These are phyloP conservation scores for Garrulus glandarius DNA, from an alignment of 2,797 vertebrate species.

Conservation along the genomic window DNA sequence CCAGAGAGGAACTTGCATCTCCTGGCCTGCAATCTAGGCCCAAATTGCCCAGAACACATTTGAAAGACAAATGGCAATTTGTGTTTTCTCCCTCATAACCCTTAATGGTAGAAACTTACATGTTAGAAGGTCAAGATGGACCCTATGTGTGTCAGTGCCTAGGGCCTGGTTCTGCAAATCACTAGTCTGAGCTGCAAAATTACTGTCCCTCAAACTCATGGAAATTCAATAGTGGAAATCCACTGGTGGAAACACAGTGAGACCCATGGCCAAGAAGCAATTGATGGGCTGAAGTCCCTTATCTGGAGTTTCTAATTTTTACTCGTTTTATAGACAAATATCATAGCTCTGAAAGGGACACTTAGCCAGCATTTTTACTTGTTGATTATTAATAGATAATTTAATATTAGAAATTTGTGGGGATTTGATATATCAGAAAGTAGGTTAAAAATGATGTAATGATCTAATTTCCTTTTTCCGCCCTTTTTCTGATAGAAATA, in stretches of 20 bases:
- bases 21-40: not conserved
- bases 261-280: not conserved
- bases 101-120: not conserved
- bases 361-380: not conserved
- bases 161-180: not conserved
- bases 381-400: constrained; percentile 54
- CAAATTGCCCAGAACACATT: not conserved
- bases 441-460: constrained; percentile 64
- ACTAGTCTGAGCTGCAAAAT: not conserved
- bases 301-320: not conserved
- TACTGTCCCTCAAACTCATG: not conserved
- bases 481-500: constrained; percentile 60
- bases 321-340: not conserved
- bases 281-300: not conserved
- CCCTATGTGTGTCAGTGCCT: not conserved
- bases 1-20: not conserved
- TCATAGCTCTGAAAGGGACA: not conserved
- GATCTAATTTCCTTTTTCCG: constrained; percentile 56
- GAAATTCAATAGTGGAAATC: not conserved
- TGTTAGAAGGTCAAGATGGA: not conserved
- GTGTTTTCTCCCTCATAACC: not conserved
- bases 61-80: not conserved
- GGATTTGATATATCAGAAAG: constrained; percentile 48
- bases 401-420: constrained; percentile 28
- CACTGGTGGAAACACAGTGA: not conserved